Conservation (phyloP, 2,797 vertebrate species). For the Alcedo atthis region DNA sequence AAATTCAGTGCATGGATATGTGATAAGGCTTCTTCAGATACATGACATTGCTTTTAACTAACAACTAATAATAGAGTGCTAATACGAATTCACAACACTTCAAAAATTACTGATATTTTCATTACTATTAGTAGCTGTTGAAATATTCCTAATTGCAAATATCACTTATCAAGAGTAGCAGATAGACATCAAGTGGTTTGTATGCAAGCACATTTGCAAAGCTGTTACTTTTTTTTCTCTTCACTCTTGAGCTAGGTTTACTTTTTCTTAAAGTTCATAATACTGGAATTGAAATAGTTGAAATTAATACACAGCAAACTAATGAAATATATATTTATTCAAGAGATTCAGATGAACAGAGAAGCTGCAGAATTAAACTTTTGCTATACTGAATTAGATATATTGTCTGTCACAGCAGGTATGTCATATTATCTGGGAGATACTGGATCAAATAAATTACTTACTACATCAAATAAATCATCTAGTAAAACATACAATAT, state of each 20-base stretch:
- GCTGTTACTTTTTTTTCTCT: background rate
- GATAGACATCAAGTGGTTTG: constrained; percentile 6
- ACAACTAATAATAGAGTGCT: background rate
- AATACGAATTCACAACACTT: background rate
- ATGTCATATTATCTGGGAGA: background rate
- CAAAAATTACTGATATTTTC: constrained; percentile 11
- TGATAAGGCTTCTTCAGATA: background rate
- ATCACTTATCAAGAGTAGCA: constrained; percentile 5
- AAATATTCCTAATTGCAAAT: constrained; percentile 38
- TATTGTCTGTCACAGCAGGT: constrained; percentile 7
- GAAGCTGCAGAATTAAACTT: constrained; percentile 18
- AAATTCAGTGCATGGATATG: background rate
- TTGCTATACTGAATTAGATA: background rate
- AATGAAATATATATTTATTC: background rate
- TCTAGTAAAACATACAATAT: constrained; percentile 32
- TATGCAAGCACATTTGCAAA: constrained; percentile 4
- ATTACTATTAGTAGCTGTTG: constrained; percentile 1
- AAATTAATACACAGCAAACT: background rate
- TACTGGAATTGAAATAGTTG: background rate
- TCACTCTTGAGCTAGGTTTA: background rate
- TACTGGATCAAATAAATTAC: constrained; percentile 41
- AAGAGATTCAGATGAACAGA: constrained; percentile 21
- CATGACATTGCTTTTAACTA: background rate
- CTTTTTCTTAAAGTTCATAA: background rate
- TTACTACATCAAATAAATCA: constrained; percentile 45